Percentiles rank a stretch among this genome's conserved stretches.
Conservation (phyloP, 2,113 vertebrate species). For the Melierax canorus region DNA sequence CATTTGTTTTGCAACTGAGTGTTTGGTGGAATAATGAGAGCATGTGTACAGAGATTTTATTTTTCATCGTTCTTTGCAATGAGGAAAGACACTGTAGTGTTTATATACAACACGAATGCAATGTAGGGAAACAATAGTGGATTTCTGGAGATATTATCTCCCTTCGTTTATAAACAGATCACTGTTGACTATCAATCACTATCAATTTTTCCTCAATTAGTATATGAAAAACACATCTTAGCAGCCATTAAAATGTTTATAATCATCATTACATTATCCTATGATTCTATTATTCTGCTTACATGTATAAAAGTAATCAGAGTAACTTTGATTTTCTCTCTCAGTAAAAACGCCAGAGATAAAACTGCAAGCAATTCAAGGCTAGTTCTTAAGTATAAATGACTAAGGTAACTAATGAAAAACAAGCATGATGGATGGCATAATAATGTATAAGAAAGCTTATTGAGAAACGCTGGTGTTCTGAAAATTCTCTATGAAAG, state of each 20-base stretch:
- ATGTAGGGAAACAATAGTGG: not conserved
- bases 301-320: not conserved
- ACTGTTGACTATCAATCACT: not conserved
- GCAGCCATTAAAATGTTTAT: not conserved
- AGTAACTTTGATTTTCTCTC: not conserved
- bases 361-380: not conserved
- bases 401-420: conserved; percentile 6
- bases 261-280: not conserved
- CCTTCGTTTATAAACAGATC: not conserved
- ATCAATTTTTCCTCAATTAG: not conserved
- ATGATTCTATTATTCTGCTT: not conserved
- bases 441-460: not conserved
- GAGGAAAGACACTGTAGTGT: not conserved
- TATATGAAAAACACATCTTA: not conserved
- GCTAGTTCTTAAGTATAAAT: not conserved
- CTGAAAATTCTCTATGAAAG: not conserved
- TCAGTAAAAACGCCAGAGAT: not conserved
- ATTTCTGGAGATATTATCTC: not conserved
- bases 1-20: conserved; percentile 7
- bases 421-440: not conserved
- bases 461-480: not conserved
- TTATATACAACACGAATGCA: not conserved
- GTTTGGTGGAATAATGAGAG: not conserved
- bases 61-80: conserved; percentile 10
- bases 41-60: not conserved